Evolutionary conservation across 2,113 vertebrate genomes (phyloP).

Genomic region (western clawed frog (Xenopus tropicalis)): DNA sequence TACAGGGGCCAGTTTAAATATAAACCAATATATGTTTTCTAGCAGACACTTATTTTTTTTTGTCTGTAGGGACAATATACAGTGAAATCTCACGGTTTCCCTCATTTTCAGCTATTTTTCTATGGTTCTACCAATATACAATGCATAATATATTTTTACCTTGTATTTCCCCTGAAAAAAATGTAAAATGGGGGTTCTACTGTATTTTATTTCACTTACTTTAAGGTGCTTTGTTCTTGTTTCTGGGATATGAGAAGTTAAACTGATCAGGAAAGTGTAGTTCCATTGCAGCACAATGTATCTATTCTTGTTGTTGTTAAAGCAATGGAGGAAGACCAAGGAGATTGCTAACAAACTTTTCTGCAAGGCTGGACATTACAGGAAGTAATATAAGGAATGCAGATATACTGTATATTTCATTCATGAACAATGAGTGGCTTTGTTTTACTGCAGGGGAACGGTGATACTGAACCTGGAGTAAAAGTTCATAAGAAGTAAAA

Average conservation of each 20-base stretch:
- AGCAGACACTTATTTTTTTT: not conserved
- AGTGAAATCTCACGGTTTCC: too few species aligned
- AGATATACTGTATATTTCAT: slow-evolving; percentile 66
- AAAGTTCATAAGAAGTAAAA: slow-evolving; percentile 17
- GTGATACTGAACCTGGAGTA: slow-evolving; percentile 58
- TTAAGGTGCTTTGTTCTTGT: not conserved
- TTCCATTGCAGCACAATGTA: slow-evolving; percentile 63
- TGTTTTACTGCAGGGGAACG: slow-evolving; percentile 57
- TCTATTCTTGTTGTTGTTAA: slow-evolving; percentile 60
- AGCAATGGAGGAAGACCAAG: slow-evolving; percentile 52
- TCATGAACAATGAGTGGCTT: slow-evolving; percentile 65
- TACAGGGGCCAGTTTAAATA: too few species aligned
- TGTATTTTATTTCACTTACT: too few species aligned
- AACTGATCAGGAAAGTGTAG: not conserved
- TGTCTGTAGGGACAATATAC: not conserved
- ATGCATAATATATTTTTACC: too few species aligned
- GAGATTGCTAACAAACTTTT: slow-evolving; percentile 50
- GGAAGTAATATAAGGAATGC: slow-evolving; percentile 62
- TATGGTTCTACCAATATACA: too few species aligned
- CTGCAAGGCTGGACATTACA: slow-evolving; percentile 62
- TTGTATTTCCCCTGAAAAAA: too few species aligned
- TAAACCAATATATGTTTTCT: too few species aligned
- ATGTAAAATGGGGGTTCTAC: too few species aligned
- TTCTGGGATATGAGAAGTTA: not conserved
- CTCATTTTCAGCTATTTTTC: too few species aligned